Percentiles rank a stretch among this genome's conserved stretches.
These are phyloP conservation scores for Petromus typicus DNA, from an alignment of 2,113 vertebrate species.

Conservation along the genomic window DNA sequence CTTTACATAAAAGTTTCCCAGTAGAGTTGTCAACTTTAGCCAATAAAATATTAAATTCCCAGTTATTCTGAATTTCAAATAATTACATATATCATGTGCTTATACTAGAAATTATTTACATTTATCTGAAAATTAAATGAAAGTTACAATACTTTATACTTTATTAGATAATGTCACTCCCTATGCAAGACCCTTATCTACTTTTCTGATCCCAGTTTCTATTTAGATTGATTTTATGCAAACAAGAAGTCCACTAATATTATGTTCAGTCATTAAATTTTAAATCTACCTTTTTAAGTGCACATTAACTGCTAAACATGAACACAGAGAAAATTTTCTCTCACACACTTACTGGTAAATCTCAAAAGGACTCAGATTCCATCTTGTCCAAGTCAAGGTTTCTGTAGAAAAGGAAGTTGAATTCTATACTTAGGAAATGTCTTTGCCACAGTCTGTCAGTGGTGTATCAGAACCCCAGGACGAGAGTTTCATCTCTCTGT, in stretches of 20 bases:
- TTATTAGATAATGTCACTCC: not conserved
- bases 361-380: not conserved
- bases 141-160: not conserved
- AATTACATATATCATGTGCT: not conserved
- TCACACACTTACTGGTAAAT: not conserved
- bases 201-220: not conserved
- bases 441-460: not conserved
- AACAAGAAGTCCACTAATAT: not conserved
- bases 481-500: not conserved
- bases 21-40: not conserved
- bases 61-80: not conserved
- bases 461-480: not conserved
- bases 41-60: not conserved
- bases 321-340: not conserved
- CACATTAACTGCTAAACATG: not conserved
- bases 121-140: conserved; percentile 28
- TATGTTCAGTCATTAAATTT: not conserved
- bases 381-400: not conserved
- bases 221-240: not conserved
- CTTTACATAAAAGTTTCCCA: not conserved
- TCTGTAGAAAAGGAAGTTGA: not conserved
- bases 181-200: not conserved
- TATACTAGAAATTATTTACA: not conserved
- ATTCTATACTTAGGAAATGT: not conserved
- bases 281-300: not conserved